phyloP scores from a whole-genome alignment of 2,888 invertebrate genomes.

The Amiota minor region DNA sequence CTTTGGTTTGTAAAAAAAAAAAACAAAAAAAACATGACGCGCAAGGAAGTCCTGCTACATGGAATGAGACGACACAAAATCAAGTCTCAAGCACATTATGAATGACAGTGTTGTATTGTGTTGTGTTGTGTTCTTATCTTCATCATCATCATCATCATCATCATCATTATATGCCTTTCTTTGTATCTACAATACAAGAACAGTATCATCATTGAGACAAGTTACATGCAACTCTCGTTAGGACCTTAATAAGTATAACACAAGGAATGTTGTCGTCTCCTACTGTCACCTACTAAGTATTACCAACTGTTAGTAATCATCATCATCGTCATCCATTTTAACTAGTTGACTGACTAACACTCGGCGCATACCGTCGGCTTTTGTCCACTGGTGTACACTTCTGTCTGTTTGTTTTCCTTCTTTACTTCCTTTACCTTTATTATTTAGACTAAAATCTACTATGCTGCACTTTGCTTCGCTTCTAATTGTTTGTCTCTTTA shows the following conservation, averaged over 20 bases:
- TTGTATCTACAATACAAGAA: neutral
- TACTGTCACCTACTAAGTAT: too few species aligned
- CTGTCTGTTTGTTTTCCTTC: neutral
- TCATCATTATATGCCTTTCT: neutral
- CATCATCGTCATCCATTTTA: neutral
- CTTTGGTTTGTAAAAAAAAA: neutral
- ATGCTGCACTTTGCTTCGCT: too few species aligned
- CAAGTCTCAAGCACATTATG: neutral
- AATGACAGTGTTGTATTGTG: slow-evolving; percentile 16
- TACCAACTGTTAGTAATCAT: too few species aligned
- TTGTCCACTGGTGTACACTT: neutral
- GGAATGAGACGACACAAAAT: slow-evolving; percentile 16
- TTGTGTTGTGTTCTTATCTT: slow-evolving; percentile 25
- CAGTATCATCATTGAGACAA: neutral
- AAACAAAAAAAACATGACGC: neutral
- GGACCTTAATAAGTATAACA: slow-evolving; percentile 12
- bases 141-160: slow-evolving; percentile 31
- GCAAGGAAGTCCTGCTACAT: slow-evolving; percentile 23
- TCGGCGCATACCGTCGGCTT: neutral
- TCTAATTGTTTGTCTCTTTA: slow-evolving; percentile 1
- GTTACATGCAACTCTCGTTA: neutral
- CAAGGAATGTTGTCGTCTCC: neutral
- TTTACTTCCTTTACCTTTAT: too few species aligned
- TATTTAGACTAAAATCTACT: too few species aligned
- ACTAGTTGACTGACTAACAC: neutral